phyloP scores from a whole-genome alignment of 2,888 invertebrate genomes.

The Dorcus parallelipipedus region DNA sequence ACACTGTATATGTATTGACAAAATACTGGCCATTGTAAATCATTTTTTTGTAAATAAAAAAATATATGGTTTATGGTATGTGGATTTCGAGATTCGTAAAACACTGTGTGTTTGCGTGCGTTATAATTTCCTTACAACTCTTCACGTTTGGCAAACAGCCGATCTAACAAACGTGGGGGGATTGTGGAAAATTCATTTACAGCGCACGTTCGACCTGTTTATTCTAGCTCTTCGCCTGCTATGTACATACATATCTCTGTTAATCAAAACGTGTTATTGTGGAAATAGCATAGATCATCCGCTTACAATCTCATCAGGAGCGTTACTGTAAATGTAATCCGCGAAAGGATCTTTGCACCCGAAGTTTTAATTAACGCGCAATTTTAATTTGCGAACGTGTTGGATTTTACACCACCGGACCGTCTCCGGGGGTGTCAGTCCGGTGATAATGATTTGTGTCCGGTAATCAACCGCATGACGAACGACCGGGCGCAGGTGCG shows the following conservation, averaged over 20 bases:
- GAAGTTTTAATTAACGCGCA: conserved; percentile 16
- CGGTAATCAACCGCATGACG: conserved; percentile 31
- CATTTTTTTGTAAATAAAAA: neutral
- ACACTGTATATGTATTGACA: too few species aligned
- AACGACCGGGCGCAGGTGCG: conserved; percentile 35
- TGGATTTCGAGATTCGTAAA: too few species aligned
- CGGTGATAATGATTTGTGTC: conserved; percentile 29
- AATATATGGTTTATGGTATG: neutral
- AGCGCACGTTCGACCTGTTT: conserved; percentile 18
- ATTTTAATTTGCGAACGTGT: conserved; percentile 10
- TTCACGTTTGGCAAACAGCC: neutral
- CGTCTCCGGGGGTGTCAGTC: conserved; percentile 10
- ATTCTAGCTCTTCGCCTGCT: conserved; percentile 12
- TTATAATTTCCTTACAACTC: neutral
- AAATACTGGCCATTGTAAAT: too few species aligned
- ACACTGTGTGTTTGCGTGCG: neutral
- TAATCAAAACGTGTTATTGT: conserved; percentile 29
- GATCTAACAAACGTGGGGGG: neutral
- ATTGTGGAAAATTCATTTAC: conserved; percentile 18
- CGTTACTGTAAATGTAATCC: conserved; percentile 7
- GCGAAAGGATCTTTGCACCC: conserved; percentile 4
- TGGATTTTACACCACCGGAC: neutral
- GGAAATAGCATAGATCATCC: conserved; percentile 24
- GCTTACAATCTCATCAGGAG: conserved; percentile 16
- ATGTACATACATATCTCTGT: conserved; percentile 18